Evolutionary conservation across 1,140 invertebrate genomes (phyloP).

Genomic region (Aphelenchoides fujianensis): DNA sequence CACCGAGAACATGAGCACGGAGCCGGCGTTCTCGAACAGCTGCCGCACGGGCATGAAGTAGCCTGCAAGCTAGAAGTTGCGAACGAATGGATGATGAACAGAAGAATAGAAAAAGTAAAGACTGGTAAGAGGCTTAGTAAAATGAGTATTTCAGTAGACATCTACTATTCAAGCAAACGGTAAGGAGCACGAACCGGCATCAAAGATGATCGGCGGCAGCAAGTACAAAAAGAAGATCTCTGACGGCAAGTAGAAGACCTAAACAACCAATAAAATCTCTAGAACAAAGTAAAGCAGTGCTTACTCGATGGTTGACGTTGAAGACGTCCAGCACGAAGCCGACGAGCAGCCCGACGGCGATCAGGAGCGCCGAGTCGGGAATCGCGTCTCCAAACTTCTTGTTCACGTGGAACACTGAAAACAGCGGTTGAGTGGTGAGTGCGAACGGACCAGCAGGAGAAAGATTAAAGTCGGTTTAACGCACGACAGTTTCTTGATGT

Average conservation of each 20-base stretch:
- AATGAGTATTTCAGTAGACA: too few relatives aligned
- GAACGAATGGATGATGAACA: too few relatives aligned
- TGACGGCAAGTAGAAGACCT: constrained; percentile 46
- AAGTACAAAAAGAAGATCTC: constrained; percentile 58
- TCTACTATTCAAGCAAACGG: background rate
- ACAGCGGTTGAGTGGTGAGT: background rate
- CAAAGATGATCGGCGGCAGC: constrained; percentile 65
- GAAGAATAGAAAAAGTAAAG: too few relatives aligned
- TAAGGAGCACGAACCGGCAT: constrained; percentile 46
- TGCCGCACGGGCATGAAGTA: constrained; percentile 95
- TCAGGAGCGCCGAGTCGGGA: constrained; percentile 56
- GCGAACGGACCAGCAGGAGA: constrained; percentile 20
- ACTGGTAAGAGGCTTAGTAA: too few relatives aligned
- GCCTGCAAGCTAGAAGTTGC: constrained; percentile 68
- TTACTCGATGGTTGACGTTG: constrained; percentile 39
- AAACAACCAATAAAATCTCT: too few relatives aligned
- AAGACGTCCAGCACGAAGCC: constrained; percentile 44
- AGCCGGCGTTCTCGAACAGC: constrained; percentile 93
- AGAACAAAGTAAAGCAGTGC: too few relatives aligned
- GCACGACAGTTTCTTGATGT: too few relatives aligned
- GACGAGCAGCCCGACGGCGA: constrained; percentile 54
- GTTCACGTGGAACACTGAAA: constrained; percentile 58
- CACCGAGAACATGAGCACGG: constrained; percentile 90
- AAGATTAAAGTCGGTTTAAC: constrained; percentile 4
- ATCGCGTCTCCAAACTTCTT: constrained; percentile 54